These are phyloP conservation scores for Caloenas nicobarica DNA, from an alignment of 2,113 vertebrate species.

Conservation along the genomic window DNA sequence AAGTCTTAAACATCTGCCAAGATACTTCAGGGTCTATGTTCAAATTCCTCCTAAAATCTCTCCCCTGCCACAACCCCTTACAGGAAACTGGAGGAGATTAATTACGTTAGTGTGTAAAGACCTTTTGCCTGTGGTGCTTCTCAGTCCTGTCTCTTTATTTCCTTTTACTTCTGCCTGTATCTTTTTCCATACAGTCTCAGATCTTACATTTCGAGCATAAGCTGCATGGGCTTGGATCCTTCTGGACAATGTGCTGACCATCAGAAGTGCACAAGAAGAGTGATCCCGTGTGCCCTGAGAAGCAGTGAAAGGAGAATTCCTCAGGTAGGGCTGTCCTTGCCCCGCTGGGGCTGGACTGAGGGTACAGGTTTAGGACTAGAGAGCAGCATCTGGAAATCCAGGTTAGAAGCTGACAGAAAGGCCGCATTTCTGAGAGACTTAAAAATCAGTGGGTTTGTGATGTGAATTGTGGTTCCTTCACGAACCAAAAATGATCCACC, in stretches of 20 bases:
- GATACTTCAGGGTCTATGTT: not conserved
- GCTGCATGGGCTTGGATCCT: not conserved
- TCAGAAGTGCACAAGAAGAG: not conserved
- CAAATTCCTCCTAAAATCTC: not conserved
- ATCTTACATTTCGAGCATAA: not conserved
- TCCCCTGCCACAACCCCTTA: not conserved
- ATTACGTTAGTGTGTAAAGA: not conserved
- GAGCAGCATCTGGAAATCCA: not conserved
- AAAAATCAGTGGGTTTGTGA: constrained; percentile 21
- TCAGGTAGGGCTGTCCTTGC: not conserved
- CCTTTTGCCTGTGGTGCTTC: not conserved
- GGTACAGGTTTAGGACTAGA: not conserved
- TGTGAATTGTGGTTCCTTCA: constrained; percentile 24
- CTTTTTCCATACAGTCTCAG: not conserved
- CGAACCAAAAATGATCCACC: not conserved
- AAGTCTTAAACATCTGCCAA: not conserved
- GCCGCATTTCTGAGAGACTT: not conserved
- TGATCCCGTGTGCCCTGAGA: rapidly evolving
- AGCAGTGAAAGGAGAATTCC: not conserved
- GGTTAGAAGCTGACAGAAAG: not conserved
- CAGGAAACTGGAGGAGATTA: not conserved
- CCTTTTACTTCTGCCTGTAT: not conserved
- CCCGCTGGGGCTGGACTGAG: not conserved
- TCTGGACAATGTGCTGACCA: not conserved
- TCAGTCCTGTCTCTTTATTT: not conserved